Conservation (phyloP, 1,140 invertebrate genomes). For the Littorina saxatilis region DNA sequence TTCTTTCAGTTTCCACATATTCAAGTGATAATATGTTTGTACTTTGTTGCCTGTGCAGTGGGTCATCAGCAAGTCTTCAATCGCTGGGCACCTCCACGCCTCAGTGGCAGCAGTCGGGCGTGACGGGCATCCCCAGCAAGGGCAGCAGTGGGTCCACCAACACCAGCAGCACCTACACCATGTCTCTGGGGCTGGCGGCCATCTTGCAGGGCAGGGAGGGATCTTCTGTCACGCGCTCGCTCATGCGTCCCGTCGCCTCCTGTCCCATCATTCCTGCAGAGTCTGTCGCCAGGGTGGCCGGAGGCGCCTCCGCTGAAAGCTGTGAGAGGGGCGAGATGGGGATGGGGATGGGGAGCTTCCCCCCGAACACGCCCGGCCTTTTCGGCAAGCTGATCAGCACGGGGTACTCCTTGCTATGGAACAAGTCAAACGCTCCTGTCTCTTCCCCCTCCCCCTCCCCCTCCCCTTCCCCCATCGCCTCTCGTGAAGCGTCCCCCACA, state of each 20-base stretch:
- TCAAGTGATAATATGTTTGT: background rate
- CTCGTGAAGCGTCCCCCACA: constrained; percentile 69
- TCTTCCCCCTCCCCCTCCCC: constrained; percentile 1
- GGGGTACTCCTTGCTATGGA: constrained; percentile 60
- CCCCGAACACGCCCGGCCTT: constrained; percentile 42
- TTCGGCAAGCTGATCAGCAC: constrained; percentile 64
- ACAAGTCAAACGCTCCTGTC: constrained; percentile 24
- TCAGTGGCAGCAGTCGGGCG: background rate
- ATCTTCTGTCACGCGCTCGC: constrained; percentile 74
- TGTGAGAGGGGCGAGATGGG: no score
- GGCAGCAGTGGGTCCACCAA: no score
- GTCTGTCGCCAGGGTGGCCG: background rate
- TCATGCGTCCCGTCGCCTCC: constrained; percentile 25
- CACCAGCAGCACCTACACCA: constrained; percentile 85
- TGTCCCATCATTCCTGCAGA: constrained; percentile 28
- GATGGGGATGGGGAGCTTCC: background rate
- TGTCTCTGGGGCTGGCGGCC: constrained; percentile 86
- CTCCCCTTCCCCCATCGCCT: constrained; percentile 52
- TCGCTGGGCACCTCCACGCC: constrained; percentile 77
- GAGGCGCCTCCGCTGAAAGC: background rate
- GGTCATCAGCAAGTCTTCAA: constrained; percentile 71
- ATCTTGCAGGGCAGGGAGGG: constrained; percentile 86
- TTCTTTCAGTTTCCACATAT: no score
- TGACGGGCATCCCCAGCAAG: background rate
- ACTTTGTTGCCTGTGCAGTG: constrained; percentile 73